Conservation (phyloP, 2,888 invertebrate species). For the Pristionchus fissidentatus region DNA sequence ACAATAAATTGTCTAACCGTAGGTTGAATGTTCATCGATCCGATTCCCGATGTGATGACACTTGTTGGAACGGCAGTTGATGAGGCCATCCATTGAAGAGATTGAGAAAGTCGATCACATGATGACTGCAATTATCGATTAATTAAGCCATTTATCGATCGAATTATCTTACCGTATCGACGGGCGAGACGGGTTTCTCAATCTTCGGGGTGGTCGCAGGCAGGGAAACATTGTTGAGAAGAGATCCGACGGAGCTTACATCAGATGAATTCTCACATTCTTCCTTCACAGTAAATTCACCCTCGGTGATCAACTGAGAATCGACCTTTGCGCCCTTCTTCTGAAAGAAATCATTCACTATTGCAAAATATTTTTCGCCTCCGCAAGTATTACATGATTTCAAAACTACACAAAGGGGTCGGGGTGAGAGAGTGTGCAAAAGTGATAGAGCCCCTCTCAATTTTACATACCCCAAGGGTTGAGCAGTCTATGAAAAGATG, state of each 20-base stretch:
- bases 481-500: no score
- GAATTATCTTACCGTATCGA: background rate
- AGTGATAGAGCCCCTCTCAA: no score
- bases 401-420: no score
- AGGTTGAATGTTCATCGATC: conserved; percentile 49
- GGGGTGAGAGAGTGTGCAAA: no score
- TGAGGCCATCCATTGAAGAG: conserved; percentile 10
- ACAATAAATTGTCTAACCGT: no score
- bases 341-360: no score
- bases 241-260: conserved; percentile 7
- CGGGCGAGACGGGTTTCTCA: background rate
- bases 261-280: conserved; percentile 9
- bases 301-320: background rate
- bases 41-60: conserved; percentile 62
- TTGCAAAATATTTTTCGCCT: no score
- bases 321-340: conserved; percentile 37
- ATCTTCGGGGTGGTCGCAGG: background rate
- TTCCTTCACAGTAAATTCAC: conserved; percentile 44
- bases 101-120: background rate
- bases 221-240: background rate
- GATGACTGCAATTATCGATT: conserved; percentile 30
- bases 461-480: no score
- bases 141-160: no score
- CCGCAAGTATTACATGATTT: no score
- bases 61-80: conserved; percentile 57